These are phyloP conservation scores for Potorous gilbertii DNA, from an alignment of 2,797 vertebrate genomes.

Conservation along the genomic window DNA sequence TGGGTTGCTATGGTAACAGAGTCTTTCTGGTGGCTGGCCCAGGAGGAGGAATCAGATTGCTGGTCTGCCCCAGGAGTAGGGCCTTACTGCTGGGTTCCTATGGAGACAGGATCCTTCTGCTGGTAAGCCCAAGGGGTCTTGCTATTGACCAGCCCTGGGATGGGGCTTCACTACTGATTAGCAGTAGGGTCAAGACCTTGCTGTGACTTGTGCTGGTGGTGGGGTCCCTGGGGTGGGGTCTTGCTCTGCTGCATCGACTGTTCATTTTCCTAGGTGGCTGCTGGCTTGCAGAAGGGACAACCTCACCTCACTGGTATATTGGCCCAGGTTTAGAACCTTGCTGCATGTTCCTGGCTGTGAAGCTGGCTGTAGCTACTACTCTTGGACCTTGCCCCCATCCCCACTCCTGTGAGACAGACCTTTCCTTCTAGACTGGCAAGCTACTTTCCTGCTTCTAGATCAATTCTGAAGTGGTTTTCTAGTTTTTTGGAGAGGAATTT, in stretches of 20 bases:
- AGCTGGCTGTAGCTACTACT: background rate
- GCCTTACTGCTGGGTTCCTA: too few species aligned
- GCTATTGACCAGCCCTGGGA: too few species aligned
- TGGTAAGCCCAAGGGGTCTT: too few species aligned
- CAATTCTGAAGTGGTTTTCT: background rate
- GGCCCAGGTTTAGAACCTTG: too few species aligned
- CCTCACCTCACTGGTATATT: background rate
- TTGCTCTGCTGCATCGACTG: background rate
- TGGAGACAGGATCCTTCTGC: too few species aligned
- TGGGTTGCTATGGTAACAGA: too few species aligned
- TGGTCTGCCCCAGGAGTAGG: too few species aligned
- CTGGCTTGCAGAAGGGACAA: background rate
- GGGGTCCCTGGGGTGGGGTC: too few species aligned
- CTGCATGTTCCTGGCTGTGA: background rate
- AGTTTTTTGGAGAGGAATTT: background rate
- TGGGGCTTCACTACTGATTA: too few species aligned
- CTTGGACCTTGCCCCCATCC: background rate
- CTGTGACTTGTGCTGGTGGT: background rate
- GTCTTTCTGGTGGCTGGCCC: too few species aligned
- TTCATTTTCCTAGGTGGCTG: background rate
- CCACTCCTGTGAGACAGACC: background rate
- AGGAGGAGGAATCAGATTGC: too few species aligned
- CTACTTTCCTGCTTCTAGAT: background rate
- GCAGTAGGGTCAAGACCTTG: background rate
- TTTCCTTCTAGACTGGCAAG: background rate